Evolutionary conservation across 1,140 invertebrate species (phyloP).

Genomic region (Drosophila santomea): DNA sequence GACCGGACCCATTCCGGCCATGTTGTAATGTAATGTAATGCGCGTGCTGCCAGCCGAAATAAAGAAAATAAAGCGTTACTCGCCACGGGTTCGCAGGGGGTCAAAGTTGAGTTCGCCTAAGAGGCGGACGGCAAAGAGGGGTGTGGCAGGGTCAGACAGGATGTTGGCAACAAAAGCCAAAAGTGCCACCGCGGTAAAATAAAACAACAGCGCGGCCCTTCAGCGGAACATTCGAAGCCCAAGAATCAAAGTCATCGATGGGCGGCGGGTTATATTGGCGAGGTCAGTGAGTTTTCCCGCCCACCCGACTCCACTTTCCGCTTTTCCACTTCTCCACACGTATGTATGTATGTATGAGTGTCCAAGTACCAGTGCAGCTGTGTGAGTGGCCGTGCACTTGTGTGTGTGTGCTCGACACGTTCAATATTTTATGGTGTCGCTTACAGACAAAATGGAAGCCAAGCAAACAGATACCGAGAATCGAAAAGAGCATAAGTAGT

Average conservation of each 20-base stretch:
- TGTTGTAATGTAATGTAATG: conserved; percentile 76
- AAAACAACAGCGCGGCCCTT: conserved; percentile 32
- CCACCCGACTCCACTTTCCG: no score
- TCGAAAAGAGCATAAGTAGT: conserved; percentile 32
- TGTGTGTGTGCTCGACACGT: conserved; percentile 51
- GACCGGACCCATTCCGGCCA: conserved; percentile 47
- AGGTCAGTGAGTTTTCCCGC: conserved; percentile 50
- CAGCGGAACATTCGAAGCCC: conserved; percentile 14
- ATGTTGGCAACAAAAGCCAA: conserved; percentile 65
- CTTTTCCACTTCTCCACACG: not conserved
- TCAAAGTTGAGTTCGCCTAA: not conserved
- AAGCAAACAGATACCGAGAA: conserved; percentile 44
- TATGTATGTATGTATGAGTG: not conserved
- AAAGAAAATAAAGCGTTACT: conserved; percentile 60
- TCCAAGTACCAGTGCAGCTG: conserved; percentile 28
- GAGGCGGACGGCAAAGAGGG: not conserved
- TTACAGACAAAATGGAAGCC: conserved; percentile 60
- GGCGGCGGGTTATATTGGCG: conserved; percentile 43
- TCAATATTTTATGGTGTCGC: conserved; percentile 81
- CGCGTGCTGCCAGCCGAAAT: conserved; percentile 73
- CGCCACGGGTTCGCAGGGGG: conserved; percentile 18
- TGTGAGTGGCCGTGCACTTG: conserved; percentile 30
- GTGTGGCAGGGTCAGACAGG: not conserved
- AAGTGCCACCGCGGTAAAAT: conserved; percentile 52
- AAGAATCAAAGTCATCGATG: conserved; percentile 22